Percentiles rank a stretch among this genome's conserved stretches.
phyloP scores from a whole-genome alignment of 2,113 vertebrate species.

The Bagarius yarrelli region DNA sequence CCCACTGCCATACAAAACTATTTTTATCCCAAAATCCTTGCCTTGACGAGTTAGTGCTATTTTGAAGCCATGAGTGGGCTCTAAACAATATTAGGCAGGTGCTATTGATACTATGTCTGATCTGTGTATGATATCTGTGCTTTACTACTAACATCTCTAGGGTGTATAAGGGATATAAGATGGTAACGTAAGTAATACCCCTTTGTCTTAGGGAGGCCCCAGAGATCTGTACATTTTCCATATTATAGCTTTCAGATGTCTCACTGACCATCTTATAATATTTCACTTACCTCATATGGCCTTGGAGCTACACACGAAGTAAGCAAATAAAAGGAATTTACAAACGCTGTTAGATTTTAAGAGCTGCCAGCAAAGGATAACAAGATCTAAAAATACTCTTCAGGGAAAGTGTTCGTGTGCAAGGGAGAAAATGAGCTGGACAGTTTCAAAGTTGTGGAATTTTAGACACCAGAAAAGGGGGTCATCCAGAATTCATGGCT shows the following conservation, averaged over 20 bases:
- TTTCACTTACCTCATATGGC: slow-evolving; percentile 50
- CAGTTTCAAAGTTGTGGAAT: slow-evolving; percentile 74
- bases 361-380: slow-evolving; percentile 65
- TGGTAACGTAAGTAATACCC: neutral
- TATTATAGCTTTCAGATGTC: neutral
- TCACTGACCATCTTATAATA: slow-evolving; percentile 25
- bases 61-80: too few species aligned
- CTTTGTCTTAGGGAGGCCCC: neutral
- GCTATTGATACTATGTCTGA: neutral
- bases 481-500: slow-evolving; percentile 77
- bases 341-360: slow-evolving; percentile 61
- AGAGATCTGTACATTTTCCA: slow-evolving; percentile 17
- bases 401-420: slow-evolving; percentile 61
- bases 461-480: slow-evolving; percentile 73
- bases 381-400: slow-evolving; percentile 81
- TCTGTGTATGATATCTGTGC: neutral
- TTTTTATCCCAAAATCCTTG: too few species aligned
- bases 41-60: too few species aligned
- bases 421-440: slow-evolving; percentile 59
- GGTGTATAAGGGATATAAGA: neutral
- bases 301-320: slow-evolving; percentile 9
- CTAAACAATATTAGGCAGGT: neutral
- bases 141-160: neutral
- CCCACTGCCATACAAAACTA: too few species aligned
- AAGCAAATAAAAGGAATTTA: slow-evolving; percentile 27